Conservation (phyloP, 1,140 invertebrate species). For the Vollenhovia emeryi region DNA sequence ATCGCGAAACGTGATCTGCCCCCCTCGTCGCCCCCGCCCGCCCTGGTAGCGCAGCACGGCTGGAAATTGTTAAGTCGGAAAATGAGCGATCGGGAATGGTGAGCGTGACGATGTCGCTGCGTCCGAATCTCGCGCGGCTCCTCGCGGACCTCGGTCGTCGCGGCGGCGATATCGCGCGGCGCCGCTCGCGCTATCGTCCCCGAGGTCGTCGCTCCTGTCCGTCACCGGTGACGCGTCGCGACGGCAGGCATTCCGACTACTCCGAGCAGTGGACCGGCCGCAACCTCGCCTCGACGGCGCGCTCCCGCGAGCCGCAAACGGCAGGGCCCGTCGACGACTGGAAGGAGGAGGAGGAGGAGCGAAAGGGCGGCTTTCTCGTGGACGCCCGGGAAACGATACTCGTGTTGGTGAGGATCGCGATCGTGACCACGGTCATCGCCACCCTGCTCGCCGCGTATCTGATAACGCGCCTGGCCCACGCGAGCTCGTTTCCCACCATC, state of each 20-base stretch:
- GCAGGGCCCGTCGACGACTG: neutral
- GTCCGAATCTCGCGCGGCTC: neutral
- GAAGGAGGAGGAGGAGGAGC: no score
- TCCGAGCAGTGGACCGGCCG: neutral
- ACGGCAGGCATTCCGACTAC: neutral
- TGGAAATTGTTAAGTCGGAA: neutral
- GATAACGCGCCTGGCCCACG: conserved; percentile 48
- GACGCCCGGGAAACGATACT: conserved; percentile 37
- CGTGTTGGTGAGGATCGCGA: conserved; percentile 54
- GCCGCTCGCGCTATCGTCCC: neutral
- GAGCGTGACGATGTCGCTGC: neutral
- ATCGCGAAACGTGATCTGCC: no score
- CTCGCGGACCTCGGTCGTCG: neutral
- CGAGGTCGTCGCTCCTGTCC: neutral
- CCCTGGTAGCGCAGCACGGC: no score
- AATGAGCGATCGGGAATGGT: neutral
- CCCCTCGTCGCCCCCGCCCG: no score
- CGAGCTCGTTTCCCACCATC: conserved; percentile 39
- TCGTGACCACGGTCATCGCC: conserved; percentile 57
- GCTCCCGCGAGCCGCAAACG: conserved; percentile 17
- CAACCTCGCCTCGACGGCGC: conserved; percentile 10
- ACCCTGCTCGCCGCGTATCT: conserved; percentile 55
- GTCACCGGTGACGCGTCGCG: neutral
- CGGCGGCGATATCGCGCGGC: neutral
- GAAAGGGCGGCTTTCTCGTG: conserved; percentile 18